Evolutionary conservation across 2,888 invertebrate genomes (phyloP).

Genomic region (Tillus elongatus): DNA sequence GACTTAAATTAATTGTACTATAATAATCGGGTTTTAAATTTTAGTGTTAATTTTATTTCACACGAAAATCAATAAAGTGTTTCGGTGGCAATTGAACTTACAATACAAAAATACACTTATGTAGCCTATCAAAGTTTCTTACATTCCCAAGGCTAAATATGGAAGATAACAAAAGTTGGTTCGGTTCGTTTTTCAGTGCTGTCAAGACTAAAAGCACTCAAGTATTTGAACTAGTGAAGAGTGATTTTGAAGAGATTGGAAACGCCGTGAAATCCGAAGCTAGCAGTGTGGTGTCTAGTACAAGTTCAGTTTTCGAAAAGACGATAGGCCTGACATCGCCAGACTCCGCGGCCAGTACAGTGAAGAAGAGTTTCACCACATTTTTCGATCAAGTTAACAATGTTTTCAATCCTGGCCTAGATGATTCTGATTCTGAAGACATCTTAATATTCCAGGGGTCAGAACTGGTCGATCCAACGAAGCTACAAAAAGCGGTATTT

Average conservation of each 20-base stretch:
- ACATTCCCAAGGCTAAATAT: too few species aligned
- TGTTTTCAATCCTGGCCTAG: slow-evolving; percentile 57
- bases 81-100: too few species aligned
- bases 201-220: slow-evolving; percentile 54
- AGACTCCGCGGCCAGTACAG: slow-evolving; percentile 60
- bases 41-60: too few species aligned
- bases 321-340: slow-evolving; percentile 47
- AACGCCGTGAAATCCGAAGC: slow-evolving; percentile 64
- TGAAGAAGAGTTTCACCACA: slow-evolving; percentile 63
- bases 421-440: slow-evolving; percentile 62
- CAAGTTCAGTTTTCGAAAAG: slow-evolving; percentile 58
- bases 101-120: too few species aligned
- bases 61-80: too few species aligned
- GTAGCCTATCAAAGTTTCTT: too few species aligned
- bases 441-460: slow-evolving; percentile 55
- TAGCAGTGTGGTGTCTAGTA: slow-evolving; percentile 54
- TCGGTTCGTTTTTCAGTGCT: slow-evolving; percentile 40
- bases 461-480: slow-evolving; percentile 57
- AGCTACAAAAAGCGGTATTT: slow-evolving; percentile 58
- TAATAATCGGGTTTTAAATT: too few species aligned
- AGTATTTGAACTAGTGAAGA: slow-evolving; percentile 67
- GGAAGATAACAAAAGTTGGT: slow-evolving; percentile 33
- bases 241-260: slow-evolving; percentile 66
- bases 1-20: too few species aligned
- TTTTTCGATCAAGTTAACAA: slow-evolving; percentile 62